These are phyloP conservation scores for Calephelis perditalis DNA, from an alignment of 2,888 invertebrate genomes.

Conservation along the genomic window DNA sequence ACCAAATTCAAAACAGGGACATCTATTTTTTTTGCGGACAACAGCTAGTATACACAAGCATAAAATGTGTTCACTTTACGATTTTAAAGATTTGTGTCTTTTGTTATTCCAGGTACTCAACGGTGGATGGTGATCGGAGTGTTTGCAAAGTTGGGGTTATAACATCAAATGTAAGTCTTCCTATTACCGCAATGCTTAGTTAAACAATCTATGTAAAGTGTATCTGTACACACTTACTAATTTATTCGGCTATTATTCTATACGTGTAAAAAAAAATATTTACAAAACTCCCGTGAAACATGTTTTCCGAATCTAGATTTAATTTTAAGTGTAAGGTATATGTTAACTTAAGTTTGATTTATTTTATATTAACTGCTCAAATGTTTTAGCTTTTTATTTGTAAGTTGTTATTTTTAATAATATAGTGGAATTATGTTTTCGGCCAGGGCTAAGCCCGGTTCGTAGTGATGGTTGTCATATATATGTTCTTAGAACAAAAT, in stretches of 20 bases:
- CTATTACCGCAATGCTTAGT: slow-evolving; percentile 26
- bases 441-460: slow-evolving; percentile 29
- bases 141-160: slow-evolving; percentile 21
- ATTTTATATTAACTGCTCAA: slow-evolving; percentile 32
- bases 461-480: slow-evolving; percentile 29
- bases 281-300: slow-evolving; percentile 9
- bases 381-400: slow-evolving; percentile 33
- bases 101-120: slow-evolving; percentile 21
- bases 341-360: slow-evolving; percentile 20
- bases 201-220: slow-evolving; percentile 20
- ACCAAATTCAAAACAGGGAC: too few species aligned
- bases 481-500: slow-evolving; percentile 56
- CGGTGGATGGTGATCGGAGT: slow-evolving; percentile 20
- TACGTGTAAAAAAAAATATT: slow-evolving; percentile 20
- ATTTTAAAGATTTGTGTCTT: too few species aligned
- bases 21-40: too few species aligned
- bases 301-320: slow-evolving; percentile 15
- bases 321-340: slow-evolving; percentile 14
- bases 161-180: slow-evolving; percentile 31
- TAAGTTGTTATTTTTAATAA: slow-evolving; percentile 31
- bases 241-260: slow-evolving; percentile 20
- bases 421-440: slow-evolving; percentile 24
- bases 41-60: too few species aligned
- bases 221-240: slow-evolving; percentile 17
- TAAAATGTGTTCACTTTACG: too few species aligned